Base-by-base conservation (phyloP, 2,797 vertebrate genomes). In the Halcyon smyrnensis region DNA sequence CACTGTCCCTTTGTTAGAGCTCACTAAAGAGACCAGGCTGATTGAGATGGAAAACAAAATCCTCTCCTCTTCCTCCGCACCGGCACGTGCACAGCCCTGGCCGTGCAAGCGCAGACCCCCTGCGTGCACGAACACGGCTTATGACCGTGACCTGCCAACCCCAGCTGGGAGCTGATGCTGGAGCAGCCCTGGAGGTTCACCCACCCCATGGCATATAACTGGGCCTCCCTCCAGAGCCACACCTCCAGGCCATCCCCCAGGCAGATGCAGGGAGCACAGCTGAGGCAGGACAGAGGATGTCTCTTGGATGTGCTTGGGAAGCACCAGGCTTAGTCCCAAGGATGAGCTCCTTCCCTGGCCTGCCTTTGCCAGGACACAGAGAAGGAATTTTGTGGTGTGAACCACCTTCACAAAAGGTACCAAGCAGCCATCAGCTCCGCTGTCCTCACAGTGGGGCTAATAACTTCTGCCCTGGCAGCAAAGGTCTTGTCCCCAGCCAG, bases 311-410 rank as follows among this genome's bases (percentile, higher is more conserved):
- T 76, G 23, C 57, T 53, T 1, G 0, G 51, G 28, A 23, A 62
- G 48, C 54, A 28, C 3, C 24, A 79, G 53, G 15, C 7, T 45
- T 1, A 10, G 14, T 13, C 3, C 0, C 0, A 0, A 0, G 2
- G 15, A 7, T 0, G 1, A 59, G 11, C 21, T 56, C 34, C 48
- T 69, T 48, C 50, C 28, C 34, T 23, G 10, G 14, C 11, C 15
- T 39, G n/a, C 41, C 39, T 32, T 57, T 9, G 34, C 15, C 13
- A 48, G 37, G 51, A 25, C 23, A 6, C 0, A 0, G n/a, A 54
- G 27, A 27, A 77, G n/a, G 39, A 68, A 64, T 67, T 43, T 9
- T 1, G 0, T 39, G 53, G 10, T 15, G 17, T 7, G 36, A 9
- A 11, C 12, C 23, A 4, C 8, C 25, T 53, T 10, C 50, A 18